These are phyloP conservation scores for Polyploca ridens DNA, from an alignment of 2,888 invertebrate genomes.

Conservation along the genomic window DNA sequence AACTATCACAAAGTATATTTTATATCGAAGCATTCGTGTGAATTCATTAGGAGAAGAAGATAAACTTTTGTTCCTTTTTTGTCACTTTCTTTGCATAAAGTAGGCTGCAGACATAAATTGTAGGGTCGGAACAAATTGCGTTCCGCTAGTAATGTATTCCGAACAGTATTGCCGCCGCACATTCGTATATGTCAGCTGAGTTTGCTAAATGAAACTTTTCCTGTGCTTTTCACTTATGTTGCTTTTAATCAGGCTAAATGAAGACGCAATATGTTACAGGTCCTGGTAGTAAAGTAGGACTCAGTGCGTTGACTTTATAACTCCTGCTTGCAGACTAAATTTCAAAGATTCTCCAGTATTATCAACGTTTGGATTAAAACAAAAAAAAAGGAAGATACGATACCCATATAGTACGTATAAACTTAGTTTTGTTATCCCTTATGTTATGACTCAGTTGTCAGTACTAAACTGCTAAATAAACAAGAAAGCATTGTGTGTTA, in stretches of 20 bases:
- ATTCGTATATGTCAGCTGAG: constrained; percentile 61
- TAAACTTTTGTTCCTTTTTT: constrained; percentile 57
- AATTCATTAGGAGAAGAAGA: constrained; percentile 47
- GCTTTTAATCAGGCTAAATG: constrained; percentile 66
- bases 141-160: constrained; percentile 69
- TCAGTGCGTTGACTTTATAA: neutral
- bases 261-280: constrained; percentile 45
- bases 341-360: neutral
- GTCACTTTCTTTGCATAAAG: constrained; percentile 68
- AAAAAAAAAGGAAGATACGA: too few species aligned
- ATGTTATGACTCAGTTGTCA: too few species aligned
- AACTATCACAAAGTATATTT: constrained; percentile 16
- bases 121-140: constrained; percentile 75
- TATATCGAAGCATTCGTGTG: constrained; percentile 40
- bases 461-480: too few species aligned
- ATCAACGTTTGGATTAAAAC: too few species aligned
- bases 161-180: constrained; percentile 57
- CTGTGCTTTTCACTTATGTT: constrained; percentile 57
- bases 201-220: constrained; percentile 71
- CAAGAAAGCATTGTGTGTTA: too few species aligned
- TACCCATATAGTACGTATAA: too few species aligned
- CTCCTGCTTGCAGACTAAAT: neutral
- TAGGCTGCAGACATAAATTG: constrained; percentile 74
- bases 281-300: too few species aligned
- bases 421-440: too few species aligned